Evolutionary conservation across 2,113 vertebrate genomes (phyloP), one percentile per base, ranked within the genome.

Genomic region (Genyomyrus donnyi): DNA sequence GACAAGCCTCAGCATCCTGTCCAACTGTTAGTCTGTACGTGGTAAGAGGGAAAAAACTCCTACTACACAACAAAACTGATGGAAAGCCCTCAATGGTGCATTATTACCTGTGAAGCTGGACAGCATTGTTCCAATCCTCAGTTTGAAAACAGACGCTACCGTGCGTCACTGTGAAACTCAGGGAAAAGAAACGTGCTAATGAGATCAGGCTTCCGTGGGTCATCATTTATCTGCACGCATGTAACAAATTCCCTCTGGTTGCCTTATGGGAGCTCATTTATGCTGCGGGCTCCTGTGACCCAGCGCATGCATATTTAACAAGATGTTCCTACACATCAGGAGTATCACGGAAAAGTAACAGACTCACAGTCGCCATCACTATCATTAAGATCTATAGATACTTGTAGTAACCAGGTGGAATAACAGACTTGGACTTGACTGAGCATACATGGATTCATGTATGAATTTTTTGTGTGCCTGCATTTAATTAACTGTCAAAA

Each of bases 1-100:
- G 88, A 50, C 88, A 89, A 49, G 88, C 46, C 88, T 48, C 88
- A 89, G 48, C 17, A 42, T 50, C 45, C 88, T 52, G 46, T 52
- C 70, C 70, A 50, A 52, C 27, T 39, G 62, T 45, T 52, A 31
- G 45, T 24, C 88, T 70, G 19, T 52, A 39, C 87, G 10, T 1
- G 10, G 45, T 45, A n/a, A 42, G 35, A 10, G 46, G 27, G n/a
- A 13, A 15, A 77, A 52, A 74, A 50, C n/a, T 49, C 46, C 66
- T 83, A 42, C n/a, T 39, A 24, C 70, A 80, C 62, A 80, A 77
- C n/a, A 52, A 6, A 80, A 80, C n/a, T 70, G 7, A 52, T 35
- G 66, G 46, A 52, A 52, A 89, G n/a, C 46, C 42, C 35, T n/a
- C 10, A 19, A 21, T 62, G 53, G 87, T 58, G 49, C 42, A 31